Evolutionary conservation across 2,113 vertebrate genomes (phyloP).

Genomic region (Poeciliopsis occidentalis): DNA sequence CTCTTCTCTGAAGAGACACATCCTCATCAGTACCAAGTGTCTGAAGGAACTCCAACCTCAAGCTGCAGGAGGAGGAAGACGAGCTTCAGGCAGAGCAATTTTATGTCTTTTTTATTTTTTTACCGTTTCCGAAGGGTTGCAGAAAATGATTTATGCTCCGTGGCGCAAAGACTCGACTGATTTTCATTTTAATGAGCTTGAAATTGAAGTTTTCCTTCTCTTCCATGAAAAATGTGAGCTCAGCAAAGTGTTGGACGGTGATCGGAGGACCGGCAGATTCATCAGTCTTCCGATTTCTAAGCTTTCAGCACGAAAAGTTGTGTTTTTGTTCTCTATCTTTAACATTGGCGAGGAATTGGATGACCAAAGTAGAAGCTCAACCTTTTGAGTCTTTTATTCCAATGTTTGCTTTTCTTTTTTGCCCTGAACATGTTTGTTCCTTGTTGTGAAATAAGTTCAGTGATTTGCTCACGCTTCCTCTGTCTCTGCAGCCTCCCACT

Average conservation of each 20-base stretch:
- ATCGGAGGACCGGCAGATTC: constrained; percentile 22
- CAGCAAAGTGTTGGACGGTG: constrained; percentile 9
- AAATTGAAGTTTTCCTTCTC: constrained; percentile 36
- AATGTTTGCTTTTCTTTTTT: too few species aligned
- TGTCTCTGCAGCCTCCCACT: constrained; percentile 71
- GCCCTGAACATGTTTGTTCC: constrained; percentile 42
- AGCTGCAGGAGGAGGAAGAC: neutral
- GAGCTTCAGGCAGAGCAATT: too few species aligned
- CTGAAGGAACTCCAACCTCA: constrained; percentile 2
- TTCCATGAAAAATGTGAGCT: constrained; percentile 15
- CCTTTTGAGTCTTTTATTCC: constrained; percentile 19
- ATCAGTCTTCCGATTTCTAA: constrained; percentile 8
- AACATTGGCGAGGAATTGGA: constrained; percentile 14
- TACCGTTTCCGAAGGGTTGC: neutral
- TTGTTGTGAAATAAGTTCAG: constrained; percentile 52
- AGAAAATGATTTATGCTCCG: constrained; percentile 28
- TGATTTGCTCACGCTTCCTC: constrained; percentile 48
- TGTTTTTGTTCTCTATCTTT: neutral
- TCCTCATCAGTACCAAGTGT: neutral
- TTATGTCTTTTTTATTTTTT: neutral
- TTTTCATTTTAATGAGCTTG: constrained; percentile 39
- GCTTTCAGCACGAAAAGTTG: neutral
- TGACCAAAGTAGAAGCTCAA: constrained; percentile 55
- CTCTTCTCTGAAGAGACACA: too few species aligned
- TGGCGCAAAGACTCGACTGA: constrained; percentile 4